phyloP scores from a whole-genome alignment of 2,888 invertebrate genomes.

The Pimpla rufipes region DNA sequence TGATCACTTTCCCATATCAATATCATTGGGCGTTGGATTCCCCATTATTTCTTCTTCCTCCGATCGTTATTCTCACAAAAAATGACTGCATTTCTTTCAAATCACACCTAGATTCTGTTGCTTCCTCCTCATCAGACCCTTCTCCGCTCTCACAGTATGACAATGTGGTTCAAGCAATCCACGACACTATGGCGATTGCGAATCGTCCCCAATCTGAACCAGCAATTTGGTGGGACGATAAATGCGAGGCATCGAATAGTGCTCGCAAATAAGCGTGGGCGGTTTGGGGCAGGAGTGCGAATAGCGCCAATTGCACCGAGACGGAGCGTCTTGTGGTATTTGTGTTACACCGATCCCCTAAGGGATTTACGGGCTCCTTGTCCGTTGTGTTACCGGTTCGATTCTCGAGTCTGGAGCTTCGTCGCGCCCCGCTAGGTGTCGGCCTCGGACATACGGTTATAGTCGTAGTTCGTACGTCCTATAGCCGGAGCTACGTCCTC shows the following conservation, averaged over 20 bases:
- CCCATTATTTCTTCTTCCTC: conserved; percentile 4
- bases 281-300: too few species aligned
- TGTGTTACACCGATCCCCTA: too few species aligned
- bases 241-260: not conserved
- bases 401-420: too few species aligned
- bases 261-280: conserved; percentile 14
- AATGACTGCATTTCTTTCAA: conserved; percentile 30
- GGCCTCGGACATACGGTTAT: too few species aligned
- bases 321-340: too few species aligned
- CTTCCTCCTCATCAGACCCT: not conserved
- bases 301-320: too few species aligned
- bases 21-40: conserved; percentile 15
- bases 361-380: too few species aligned
- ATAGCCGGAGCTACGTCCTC: too few species aligned
- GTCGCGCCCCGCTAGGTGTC: too few species aligned
- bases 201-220: not conserved
- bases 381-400: too few species aligned
- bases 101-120: not conserved
- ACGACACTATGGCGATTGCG: not conserved
- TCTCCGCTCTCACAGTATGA: conserved; percentile 14
- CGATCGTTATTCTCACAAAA: conserved; percentile 3
- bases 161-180: conserved; percentile 14
- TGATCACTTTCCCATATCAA: conserved; percentile 51
- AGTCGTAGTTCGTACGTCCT: too few species aligned
- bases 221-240: not conserved